A percentile compares a stretch with the other conserved stretches of the same genome.
Conservation (phyloP, 2,113 vertebrate species). For the Tetraodon nigroviridis region DNA sequence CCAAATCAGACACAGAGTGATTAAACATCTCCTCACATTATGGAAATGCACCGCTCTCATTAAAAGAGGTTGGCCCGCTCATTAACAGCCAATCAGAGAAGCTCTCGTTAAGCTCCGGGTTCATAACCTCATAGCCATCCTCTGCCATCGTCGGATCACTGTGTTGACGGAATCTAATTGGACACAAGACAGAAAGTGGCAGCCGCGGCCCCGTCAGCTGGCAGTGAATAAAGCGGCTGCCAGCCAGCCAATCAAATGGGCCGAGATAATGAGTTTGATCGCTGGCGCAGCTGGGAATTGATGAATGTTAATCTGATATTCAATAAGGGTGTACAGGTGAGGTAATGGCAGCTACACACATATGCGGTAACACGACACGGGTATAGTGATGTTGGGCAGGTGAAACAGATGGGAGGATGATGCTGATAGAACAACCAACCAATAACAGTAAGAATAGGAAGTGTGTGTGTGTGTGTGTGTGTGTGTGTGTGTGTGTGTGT, state of each 20-base stretch:
- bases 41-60: constrained; percentile 52
- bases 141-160: constrained; percentile 7
- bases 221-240: constrained; percentile 15
- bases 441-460: constrained; percentile 42
- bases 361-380: neutral
- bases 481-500: too few relatives aligned
- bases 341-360: neutral
- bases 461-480: too few relatives aligned
- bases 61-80: constrained; percentile 25
- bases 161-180: constrained; percentile 34
- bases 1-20: constrained; percentile 41
- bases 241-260: constrained; percentile 51
- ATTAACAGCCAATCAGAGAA: constrained; percentile 11
- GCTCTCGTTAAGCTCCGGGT: constrained; percentile 22
- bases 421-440: constrained; percentile 60
- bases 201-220: constrained; percentile 35
- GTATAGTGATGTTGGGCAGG: constrained; percentile 21
- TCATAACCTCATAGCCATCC: neutral
- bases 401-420: constrained; percentile 62
- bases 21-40: constrained; percentile 56
- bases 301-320: constrained; percentile 55
- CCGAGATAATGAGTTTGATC: constrained; percentile 31
- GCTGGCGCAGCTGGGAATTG: constrained; percentile 50
- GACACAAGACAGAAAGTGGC: constrained; percentile 48
- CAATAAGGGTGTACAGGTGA: constrained; percentile 42